Percentiles rank a stretch among this genome's conserved stretches.
Evolutionary conservation across 2,888 invertebrate species (phyloP).

Genomic region (Steromphala cineraria): DNA sequence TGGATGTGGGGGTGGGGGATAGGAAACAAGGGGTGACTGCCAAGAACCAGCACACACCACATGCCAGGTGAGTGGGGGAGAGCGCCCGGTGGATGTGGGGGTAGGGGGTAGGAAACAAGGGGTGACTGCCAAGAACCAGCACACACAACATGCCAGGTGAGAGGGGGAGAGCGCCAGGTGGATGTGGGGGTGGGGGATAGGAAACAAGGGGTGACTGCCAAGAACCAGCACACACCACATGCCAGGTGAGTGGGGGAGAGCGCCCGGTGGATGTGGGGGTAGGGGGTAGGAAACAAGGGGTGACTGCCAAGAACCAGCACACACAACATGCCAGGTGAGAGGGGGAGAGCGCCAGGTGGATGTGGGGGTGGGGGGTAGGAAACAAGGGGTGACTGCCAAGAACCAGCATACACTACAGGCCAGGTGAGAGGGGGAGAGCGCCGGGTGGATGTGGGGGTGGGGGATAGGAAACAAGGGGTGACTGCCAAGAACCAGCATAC

Average conservation of each 20-base stretch:
- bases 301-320: slow-evolving; percentile 49
- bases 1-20: slow-evolving; percentile 61
- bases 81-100: slow-evolving; percentile 47
- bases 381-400: slow-evolving; percentile 59
- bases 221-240: slow-evolving; percentile 47
- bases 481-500: slow-evolving; percentile 49
- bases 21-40: slow-evolving; percentile 60
- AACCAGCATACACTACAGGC: slow-evolving; percentile 51
- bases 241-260: slow-evolving; percentile 54
- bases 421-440: slow-evolving; percentile 46
- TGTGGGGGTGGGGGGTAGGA: slow-evolving; percentile 60
- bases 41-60: slow-evolving; percentile 47
- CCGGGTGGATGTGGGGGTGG: slow-evolving; percentile 54
- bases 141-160: slow-evolving; percentile 62
- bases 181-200: slow-evolving; percentile 63
- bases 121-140: slow-evolving; percentile 47
- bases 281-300: slow-evolving; percentile 62
- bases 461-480: slow-evolving; percentile 62
- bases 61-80: slow-evolving; percentile 56
- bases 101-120: slow-evolving; percentile 65
- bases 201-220: slow-evolving; percentile 58
- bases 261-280: slow-evolving; percentile 54
- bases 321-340: slow-evolving; percentile 61
- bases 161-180: slow-evolving; percentile 23
- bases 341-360: slow-evolving; percentile 37